Percentiles rank a stretch among this genome's conserved stretches.
phyloP scores from a whole-genome alignment of 2,888 invertebrate species.

The Lepeophtheirus nordmannii region DNA sequence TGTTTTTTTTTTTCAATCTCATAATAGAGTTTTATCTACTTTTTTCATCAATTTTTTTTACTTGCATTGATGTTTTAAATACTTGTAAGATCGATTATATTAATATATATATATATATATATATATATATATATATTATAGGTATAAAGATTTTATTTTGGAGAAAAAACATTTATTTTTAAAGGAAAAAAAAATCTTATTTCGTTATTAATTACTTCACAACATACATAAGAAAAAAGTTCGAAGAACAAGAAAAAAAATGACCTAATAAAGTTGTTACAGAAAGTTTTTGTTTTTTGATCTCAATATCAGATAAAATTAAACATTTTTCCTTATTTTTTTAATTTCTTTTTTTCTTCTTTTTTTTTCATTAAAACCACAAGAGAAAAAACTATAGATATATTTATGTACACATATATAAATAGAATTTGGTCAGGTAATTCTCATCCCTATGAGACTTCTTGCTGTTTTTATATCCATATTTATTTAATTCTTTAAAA shows the following conservation, averaged over 20 bases:
- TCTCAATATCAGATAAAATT: slow-evolving; percentile 1
- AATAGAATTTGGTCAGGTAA: too few species aligned
- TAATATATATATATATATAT: background rate
- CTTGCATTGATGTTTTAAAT: background rate
- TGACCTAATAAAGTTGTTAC: slow-evolving; percentile 6
- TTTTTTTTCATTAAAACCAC: background rate
- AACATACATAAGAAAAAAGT: background rate
- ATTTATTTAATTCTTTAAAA: too few species aligned
- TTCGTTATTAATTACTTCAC: slow-evolving; percentile 2
- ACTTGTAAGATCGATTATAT: slow-evolving; percentile 8
- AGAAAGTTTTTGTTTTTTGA: slow-evolving; percentile 1
- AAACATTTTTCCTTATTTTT: background rate
- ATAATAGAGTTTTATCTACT: background rate
- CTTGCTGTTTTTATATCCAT: background rate
- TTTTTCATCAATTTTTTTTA: background rate
- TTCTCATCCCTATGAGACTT: background rate
- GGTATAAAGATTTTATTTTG: slow-evolving; percentile 1
- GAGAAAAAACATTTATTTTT: background rate
- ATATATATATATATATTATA: too few species aligned
- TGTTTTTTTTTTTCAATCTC: slow-evolving; percentile 1
- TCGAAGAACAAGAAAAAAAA: background rate
- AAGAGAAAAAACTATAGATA: background rate
- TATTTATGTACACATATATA: background rate
- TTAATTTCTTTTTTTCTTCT: background rate
- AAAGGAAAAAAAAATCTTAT: background rate